Base-by-base conservation (phyloP, 2,888 invertebrate genomes). In the Scaptomyza tumidula region DNA sequence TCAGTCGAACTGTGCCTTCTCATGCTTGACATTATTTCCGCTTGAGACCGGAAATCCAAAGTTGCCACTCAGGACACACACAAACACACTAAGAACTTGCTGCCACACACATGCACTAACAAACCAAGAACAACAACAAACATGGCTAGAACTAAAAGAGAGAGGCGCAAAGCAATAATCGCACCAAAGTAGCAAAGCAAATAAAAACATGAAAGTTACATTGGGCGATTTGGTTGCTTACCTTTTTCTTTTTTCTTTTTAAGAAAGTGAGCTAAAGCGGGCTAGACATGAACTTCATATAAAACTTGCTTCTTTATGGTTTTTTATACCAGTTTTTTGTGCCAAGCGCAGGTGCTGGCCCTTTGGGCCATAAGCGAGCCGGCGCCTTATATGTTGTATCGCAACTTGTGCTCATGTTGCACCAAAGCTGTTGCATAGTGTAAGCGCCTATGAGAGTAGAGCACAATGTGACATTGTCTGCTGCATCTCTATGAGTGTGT, bases 161-260 rank as follows among this genome's bases (percentile, higher is more conserved):
- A 59, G 61, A 57, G 67, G 53, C 73, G 44, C 70, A 73, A 59
- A 49, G 81, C 64, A 77, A 78, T 78, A 77, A 80, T 81, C 81
- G 55, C 70, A 37, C 54, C 57, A 78, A 80, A 80, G 80, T 71
- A 82, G 60, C 65, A 80, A 79, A 75, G 83, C 79, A 80, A 80
- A 80, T 80, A 80, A 80, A 80, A 80, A 80, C 80, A 80, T 80
- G 82, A 80, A 80, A 80, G 70, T 83, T 79, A 82, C 80, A 80
- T 82, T 82, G 75, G 79, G 46, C 64, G 66, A 75, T 67, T 82
- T 65, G 69, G 62, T 41, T 55, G 78, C 63, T 82, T 82, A 71
- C 71, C 71, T 78, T 69, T 64, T 74, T 66, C 60, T 65, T 65
- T 35, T 59, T n/a, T n/a, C 74, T 69, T 64, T 64, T 66, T 64